A percentile compares a stretch with the other conserved stretches of the same genome.
phyloP scores from a whole-genome alignment of 2,888 invertebrate species.

The Dasysyrphus albostriatus region DNA sequence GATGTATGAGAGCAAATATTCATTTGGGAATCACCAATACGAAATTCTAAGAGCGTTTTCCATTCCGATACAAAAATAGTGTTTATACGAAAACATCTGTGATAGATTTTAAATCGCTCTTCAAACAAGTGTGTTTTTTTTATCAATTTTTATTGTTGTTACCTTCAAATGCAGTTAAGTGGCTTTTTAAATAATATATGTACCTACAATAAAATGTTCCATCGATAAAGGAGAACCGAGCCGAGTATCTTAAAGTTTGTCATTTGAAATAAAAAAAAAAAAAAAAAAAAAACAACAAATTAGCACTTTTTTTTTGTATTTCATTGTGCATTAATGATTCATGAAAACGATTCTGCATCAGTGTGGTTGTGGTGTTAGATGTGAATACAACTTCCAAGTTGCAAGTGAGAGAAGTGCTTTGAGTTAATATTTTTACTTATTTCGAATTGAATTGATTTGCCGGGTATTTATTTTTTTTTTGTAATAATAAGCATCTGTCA shows the following conservation, averaged over 20 bases:
- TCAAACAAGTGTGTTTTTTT: constrained; percentile 8
- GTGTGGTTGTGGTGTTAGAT: constrained; percentile 46
- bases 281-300: constrained; percentile 30
- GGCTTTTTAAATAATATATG: background rate
- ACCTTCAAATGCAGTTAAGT: constrained; percentile 41
- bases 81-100: constrained; percentile 3
- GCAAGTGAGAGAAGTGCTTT: constrained; percentile 33
- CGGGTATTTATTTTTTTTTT: constrained; percentile 27
- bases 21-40: background rate
- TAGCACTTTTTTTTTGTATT: constrained; percentile 53
- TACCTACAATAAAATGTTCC: constrained; percentile 6
- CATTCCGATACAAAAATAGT: background rate
- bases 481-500: constrained; percentile 21
- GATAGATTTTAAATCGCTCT: constrained; percentile 17
- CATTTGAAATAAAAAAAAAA: constrained; percentile 4
- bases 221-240: background rate
- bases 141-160: constrained; percentile 6
- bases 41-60: background rate
- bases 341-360: constrained; percentile 31
- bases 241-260: constrained; percentile 38
- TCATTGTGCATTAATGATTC: constrained; percentile 55
- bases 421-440: constrained; percentile 38
- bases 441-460: constrained; percentile 60
- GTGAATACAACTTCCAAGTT: constrained; percentile 29
- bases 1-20: background rate